Conservation (phyloP, 2,797 vertebrate genomes). For the Sebastiscus albofasciatus region DNA sequence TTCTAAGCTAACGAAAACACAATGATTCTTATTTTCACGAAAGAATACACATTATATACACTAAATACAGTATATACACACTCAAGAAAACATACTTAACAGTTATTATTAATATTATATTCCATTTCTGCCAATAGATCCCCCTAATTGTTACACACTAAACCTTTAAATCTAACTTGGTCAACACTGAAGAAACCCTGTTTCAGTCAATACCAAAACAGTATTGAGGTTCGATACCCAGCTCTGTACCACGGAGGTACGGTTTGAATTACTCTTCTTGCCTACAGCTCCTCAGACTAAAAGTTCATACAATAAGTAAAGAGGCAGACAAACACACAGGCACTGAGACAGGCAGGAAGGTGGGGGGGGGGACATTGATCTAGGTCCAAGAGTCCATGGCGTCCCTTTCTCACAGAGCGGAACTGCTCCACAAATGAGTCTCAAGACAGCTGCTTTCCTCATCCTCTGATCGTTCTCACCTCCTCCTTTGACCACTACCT, state of each 20-base stretch:
- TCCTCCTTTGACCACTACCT: conserved; percentile 31
- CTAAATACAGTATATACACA: too few relatives aligned
- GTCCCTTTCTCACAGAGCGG: conserved; percentile 19
- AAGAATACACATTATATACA: too few relatives aligned
- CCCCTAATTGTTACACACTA: background rate
- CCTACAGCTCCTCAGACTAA: conserved; percentile 6
- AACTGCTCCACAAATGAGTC: conserved; percentile 58
- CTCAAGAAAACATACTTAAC: background rate
- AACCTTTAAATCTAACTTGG: background rate
- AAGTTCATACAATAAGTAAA: conserved; percentile 14
- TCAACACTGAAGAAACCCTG: background rate
- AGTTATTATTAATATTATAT: background rate
- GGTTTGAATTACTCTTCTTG: background rate
- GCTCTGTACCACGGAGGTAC: background rate
- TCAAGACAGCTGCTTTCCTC: conserved; percentile 48
- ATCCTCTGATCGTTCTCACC: conserved; percentile 36
- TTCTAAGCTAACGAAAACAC: too few relatives aligned
- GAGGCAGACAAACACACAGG: conserved; percentile 1
- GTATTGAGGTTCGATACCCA: background rate
- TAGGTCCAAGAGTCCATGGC: conserved; percentile 1
- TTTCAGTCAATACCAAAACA: background rate
- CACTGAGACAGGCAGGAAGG: background rate
- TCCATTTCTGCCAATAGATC: background rate
- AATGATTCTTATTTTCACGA: too few relatives aligned
- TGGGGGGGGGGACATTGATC: conserved; percentile 35